These are phyloP conservation scores for Rhinoraja longicauda DNA, from an alignment of 2,797 vertebrate genomes.

Conservation along the genomic window DNA sequence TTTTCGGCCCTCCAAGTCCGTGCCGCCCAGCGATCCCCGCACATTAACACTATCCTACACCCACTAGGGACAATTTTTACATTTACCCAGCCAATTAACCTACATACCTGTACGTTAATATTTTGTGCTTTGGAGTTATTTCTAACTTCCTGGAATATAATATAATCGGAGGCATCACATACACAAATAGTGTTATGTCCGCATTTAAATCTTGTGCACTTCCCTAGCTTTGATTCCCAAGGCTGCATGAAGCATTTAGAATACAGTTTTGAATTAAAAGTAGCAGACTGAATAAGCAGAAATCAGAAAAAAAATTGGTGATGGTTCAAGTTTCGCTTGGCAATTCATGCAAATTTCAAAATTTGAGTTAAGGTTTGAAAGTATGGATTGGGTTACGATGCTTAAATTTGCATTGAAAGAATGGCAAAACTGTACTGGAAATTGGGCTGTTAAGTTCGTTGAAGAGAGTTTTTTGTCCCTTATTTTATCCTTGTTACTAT, in stretches of 20 bases:
- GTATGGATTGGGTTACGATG: background rate
- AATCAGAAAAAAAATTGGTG: background rate
- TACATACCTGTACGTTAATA: no score
- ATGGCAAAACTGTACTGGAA: background rate
- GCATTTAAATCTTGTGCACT: background rate
- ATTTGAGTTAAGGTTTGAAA: background rate
- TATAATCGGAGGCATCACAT: background rate
- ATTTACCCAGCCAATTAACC: no score
- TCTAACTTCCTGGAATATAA: background rate
- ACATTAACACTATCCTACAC: no score
- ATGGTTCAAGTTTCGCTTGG: background rate
- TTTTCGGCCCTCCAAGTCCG: no score
- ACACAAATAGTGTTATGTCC: background rate
- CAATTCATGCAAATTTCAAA: background rate
- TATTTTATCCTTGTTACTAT: no score
- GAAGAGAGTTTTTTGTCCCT: no score
- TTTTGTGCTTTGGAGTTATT: background rate
- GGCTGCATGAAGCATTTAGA: background rate
- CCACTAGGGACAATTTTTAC: no score
- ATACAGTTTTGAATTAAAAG: background rate
- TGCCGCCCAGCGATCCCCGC: no score
- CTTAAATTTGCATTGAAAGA: background rate
- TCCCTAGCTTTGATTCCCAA: background rate
- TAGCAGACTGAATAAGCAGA: background rate
- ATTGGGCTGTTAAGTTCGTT: no score